Conservation (phyloP, 2,888 invertebrate species). For the Elegia similella region DNA sequence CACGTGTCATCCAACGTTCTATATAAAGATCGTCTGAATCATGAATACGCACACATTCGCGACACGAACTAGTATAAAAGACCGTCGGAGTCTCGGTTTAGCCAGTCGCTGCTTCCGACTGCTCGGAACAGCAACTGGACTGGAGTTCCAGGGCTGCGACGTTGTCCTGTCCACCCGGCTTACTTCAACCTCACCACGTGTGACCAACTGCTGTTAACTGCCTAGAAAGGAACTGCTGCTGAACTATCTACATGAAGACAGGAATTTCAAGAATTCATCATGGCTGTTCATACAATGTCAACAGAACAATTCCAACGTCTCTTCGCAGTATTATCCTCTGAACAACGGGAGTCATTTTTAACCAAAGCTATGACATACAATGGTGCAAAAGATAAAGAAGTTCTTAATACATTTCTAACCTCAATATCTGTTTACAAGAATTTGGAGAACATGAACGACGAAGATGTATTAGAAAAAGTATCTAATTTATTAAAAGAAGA, state of each 20-base stretch:
- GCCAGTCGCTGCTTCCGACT: neutral
- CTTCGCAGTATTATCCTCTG: neutral
- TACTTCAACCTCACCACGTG: too few relatives aligned
- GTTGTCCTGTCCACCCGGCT: too few relatives aligned
- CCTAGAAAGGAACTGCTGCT: too few relatives aligned
- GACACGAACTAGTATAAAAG: neutral
- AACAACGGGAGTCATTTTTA: constrained; percentile 2
- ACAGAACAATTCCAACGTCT: neutral
- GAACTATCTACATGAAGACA: neutral
- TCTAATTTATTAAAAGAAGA: neutral
- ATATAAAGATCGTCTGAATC: too few relatives aligned
- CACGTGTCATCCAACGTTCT: too few relatives aligned
- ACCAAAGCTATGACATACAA: neutral
- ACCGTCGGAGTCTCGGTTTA: neutral
- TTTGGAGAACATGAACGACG: neutral
- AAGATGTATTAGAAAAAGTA: neutral
- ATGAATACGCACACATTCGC: too few relatives aligned
- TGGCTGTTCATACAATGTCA: neutral
- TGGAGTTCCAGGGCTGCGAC: neutral
- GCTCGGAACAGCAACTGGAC: neutral
- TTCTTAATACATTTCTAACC: neutral
- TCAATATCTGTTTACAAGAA: neutral
- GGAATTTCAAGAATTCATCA: neutral
- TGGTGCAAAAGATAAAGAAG: neutral
- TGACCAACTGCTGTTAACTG: too few relatives aligned